phyloP scores from a whole-genome alignment of 2,113 vertebrate genomes.

The Galemys pyrenaicus region DNA sequence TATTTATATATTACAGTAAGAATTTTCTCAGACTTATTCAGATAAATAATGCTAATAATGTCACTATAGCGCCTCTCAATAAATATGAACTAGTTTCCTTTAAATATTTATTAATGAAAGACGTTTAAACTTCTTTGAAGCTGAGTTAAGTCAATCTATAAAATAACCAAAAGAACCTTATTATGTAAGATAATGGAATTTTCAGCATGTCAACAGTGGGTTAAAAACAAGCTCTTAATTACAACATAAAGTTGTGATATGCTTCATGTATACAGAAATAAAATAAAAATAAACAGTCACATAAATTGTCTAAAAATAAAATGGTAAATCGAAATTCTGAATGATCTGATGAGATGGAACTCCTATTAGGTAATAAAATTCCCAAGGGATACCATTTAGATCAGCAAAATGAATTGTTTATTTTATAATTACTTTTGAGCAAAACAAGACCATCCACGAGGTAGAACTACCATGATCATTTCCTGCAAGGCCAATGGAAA shows the following conservation, averaged over 20 bases:
- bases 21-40: neutral
- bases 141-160: slow-evolving; percentile 63
- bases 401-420: slow-evolving; percentile 47
- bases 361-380: neutral
- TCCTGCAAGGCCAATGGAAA: neutral
- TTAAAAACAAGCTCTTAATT: slow-evolving; percentile 70
- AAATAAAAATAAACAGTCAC: too few relatives aligned
- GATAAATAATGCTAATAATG: neutral
- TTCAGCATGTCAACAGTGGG: slow-evolving; percentile 8
- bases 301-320: slow-evolving; percentile 19
- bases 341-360: slow-evolving; percentile 18
- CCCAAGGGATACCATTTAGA: slow-evolving; percentile 22
- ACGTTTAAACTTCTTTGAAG: slow-evolving; percentile 1
- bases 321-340: neutral
- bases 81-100: neutral
- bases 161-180: slow-evolving; percentile 65
- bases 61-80: neutral
- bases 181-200: slow-evolving; percentile 58
- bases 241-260: slow-evolving; percentile 52
- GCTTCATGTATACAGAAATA: slow-evolving; percentile 1
- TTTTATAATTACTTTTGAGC: slow-evolving; percentile 18
- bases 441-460: neutral
- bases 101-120: slow-evolving; percentile 30
- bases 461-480: neutral
- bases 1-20: neutral